Evolutionary conservation across 1,140 invertebrate species (phyloP), one percentile per base, ranked within the genome.

Genomic region (Popillia japonica): DNA sequence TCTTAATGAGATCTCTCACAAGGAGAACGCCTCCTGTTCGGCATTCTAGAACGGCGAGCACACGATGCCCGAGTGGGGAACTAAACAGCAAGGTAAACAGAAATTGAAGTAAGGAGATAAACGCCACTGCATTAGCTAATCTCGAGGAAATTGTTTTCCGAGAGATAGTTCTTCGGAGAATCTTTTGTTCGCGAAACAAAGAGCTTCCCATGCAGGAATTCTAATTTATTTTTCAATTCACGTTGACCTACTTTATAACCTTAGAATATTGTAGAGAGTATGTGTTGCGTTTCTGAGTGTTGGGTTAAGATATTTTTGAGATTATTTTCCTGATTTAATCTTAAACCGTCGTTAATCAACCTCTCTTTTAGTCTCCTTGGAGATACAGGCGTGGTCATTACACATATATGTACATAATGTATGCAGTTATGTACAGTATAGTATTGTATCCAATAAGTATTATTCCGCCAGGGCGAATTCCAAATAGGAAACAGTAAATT

Each of bases 201-300:
- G 61, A 34, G 27, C 61, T 68, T 68, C 61, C 61, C 22, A 14
- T 20, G 61, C 8, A 11, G 61, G 20, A 68, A 68, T 68, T 34
- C 61, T 68, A 68, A 68, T 68, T 68, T 68, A 68, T 68, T 68
- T 68, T 68, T 68, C 61, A 68, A 68, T 68, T 68, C 61, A 22
- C 1, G 61, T 68, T 68, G 61, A 68, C 61, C 61, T 68, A 68
- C 20, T 68, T 68, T 34, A 68, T 68, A 27, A 34, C 4, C 27
- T 34, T 34, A 34, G 27, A 1, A 34, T 34, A 4, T 34, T 2
- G 27, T 34, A 34, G 4, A 34, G 27, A 34, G 27, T 34, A 4
- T 34, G 27, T 1, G 1, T 34, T 34, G 4, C 27, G 4, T 34
- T 34, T 34, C 2, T 34, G n/a, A n/a, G n/a, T 34, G 2, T 34